A percentile compares a stretch with the other conserved stretches of the same genome.
Evolutionary conservation across 2,797 vertebrate genomes (phyloP).

Genomic region (Molossus molossus): DNA sequence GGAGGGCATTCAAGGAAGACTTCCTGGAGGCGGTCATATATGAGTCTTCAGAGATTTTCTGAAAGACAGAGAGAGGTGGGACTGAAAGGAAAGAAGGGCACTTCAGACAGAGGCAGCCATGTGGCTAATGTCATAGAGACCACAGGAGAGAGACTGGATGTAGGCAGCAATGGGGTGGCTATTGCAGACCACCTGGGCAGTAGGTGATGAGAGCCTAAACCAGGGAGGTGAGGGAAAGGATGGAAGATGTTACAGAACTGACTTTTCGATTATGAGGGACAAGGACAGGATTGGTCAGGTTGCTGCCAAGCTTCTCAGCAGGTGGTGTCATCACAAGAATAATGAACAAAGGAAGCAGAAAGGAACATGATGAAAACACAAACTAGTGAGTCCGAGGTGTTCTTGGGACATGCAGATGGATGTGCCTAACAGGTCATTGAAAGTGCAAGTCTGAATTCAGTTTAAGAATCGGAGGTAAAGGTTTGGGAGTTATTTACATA

Average conservation of each 20-base stretch:
- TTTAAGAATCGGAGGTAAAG: neutral
- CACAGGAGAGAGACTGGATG: neutral
- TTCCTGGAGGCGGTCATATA: neutral
- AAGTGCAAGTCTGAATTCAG: neutral
- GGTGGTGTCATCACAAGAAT: neutral
- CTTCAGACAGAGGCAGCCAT: neutral
- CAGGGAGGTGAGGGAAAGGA: neutral
- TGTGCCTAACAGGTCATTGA: neutral
- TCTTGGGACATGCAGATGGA: rapidly evolving
- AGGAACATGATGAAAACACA: neutral
- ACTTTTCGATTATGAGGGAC: neutral
- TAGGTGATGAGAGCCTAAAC: neutral
- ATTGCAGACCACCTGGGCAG: neutral
- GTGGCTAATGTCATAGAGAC: neutral
- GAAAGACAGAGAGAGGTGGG: neutral
- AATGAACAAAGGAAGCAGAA: neutral
- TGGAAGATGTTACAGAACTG: neutral
- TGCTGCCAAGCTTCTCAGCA: neutral
- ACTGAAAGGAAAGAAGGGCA: neutral
- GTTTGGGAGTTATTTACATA: neutral
- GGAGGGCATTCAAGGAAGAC: neutral
- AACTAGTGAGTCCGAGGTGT: neutral
- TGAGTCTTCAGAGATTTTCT: neutral
- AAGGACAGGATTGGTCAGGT: neutral
- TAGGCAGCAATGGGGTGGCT: neutral